A percentile compares a stretch with the other conserved stretches of the same genome.
These are phyloP conservation scores for Conomelus anceps DNA, from an alignment of 2,888 invertebrate species.

Conservation along the genomic window DNA sequence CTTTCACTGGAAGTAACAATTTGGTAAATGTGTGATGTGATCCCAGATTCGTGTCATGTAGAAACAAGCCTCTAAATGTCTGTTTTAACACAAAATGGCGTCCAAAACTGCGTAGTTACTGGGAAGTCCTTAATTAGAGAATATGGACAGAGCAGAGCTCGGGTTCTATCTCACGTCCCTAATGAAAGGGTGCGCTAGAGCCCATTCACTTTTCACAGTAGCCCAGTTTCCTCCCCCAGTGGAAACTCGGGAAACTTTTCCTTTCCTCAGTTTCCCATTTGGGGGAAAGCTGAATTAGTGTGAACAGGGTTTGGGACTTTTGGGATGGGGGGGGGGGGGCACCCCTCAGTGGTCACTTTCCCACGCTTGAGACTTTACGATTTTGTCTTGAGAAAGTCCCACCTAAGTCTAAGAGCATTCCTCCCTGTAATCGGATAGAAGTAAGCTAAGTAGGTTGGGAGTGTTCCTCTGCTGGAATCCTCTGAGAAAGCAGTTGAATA, in stretches of 20 bases:
- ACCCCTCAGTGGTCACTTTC: background rate
- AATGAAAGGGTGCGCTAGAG: background rate
- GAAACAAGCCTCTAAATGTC: background rate
- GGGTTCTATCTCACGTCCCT: background rate
- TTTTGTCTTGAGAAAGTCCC: background rate
- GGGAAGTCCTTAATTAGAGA: background rate
- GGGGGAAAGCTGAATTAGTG: too few species aligned
- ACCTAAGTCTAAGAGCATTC: background rate
- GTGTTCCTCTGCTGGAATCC: background rate
- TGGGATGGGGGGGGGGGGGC: background rate
- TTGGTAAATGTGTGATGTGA: background rate
- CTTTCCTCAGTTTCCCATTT: background rate
- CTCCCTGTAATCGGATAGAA: background rate
- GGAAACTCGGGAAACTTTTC: background rate
- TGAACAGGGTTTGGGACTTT: background rate
- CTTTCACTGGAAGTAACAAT: background rate
- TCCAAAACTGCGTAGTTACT: background rate
- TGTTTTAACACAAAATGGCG: background rate
- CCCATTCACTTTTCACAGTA: background rate
- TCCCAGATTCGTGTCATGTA: background rate
- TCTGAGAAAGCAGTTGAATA: too few species aligned
- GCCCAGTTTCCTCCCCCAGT: background rate
- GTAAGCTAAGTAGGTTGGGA: background rate
- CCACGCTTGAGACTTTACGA: background rate
- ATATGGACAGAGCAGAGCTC: background rate